Evolutionary conservation across 2,797 vertebrate species (phyloP), one percentile per base, ranked within the genome.

Genomic region (Gouania willdenowi): DNA sequence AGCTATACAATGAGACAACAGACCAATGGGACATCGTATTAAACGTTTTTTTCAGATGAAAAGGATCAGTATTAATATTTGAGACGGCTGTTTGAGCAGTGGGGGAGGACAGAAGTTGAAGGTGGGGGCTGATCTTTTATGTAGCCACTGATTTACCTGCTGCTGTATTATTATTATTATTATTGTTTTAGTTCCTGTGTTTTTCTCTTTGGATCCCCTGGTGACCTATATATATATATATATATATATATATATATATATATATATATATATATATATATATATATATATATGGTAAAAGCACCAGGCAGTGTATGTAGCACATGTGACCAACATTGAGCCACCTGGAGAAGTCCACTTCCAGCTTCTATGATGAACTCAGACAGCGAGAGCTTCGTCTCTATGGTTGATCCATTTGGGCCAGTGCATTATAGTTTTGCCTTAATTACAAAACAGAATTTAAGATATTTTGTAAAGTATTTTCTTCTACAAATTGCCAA

Each of bases 371-470:
- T 69, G n/a, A n/a, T n/a, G 39, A 41, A 59, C 62, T 66, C 43
- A 49, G 62, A 76, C 52, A 57, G 45, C 33, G 43, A 66, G 51
- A 70, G 42, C 35, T 47, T 51, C 47, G 38, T 56, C 56, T 69
- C 68, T 33, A 62, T 23, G 35, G 51, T 69, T 69, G 67, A 78
- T 67, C 51, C 54, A 73, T 52, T 67, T 77, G 71, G 67, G 64
- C 69, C 76, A 77, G 79, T 77, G 66, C 63, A 71, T 77, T 81
- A 83, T 75, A 64, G 53, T 74, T 83, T 79, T 75, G 81, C 84
- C 84, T 83, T 86, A 82, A 82, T 79, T 53, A 69, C 65, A 28
- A 78, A 77, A 72, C 45, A 32, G 65, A 68, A 76, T 69, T 71
- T 71, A 71, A 57, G 51, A 14, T 77, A 63, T 26, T 74, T 68